These are phyloP conservation scores for Nyctereutes procyonoides DNA, from an alignment of 2,113 vertebrate genomes.

Conservation along the genomic window DNA sequence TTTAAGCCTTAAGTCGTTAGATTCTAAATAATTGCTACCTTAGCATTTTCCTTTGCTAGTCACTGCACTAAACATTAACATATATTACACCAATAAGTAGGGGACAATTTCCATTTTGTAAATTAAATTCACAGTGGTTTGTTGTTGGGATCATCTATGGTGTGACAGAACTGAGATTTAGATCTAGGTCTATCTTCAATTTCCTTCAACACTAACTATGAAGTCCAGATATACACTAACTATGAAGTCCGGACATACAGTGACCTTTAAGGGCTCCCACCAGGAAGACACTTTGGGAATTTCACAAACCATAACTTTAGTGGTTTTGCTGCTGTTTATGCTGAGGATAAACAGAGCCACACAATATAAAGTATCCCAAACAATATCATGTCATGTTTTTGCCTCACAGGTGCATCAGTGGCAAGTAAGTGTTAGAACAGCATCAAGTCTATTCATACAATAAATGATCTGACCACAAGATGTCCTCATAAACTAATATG, in stretches of 20 bases:
- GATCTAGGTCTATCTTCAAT: background rate
- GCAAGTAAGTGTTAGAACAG: background rate
- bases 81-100: background rate
- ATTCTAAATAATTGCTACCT: background rate
- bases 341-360: background rate
- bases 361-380: background rate
- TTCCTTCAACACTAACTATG: background rate
- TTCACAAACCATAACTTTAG: background rate
- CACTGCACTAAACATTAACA: background rate
- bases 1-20: background rate
- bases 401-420: background rate
- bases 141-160: background rate
- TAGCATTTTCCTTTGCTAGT: background rate
- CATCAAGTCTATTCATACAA: background rate
- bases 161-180: background rate
- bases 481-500: background rate
- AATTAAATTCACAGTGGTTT: background rate
- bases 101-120: background rate
- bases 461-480: constrained; percentile 9
- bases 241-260: background rate
- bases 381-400: background rate
- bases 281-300: background rate
- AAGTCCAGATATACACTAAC: background rate
- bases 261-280: background rate
- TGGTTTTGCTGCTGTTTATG: background rate